These are phyloP conservation scores for Stomorhina lunata DNA, from an alignment of 2,888 invertebrate species.

Conservation along the genomic window DNA sequence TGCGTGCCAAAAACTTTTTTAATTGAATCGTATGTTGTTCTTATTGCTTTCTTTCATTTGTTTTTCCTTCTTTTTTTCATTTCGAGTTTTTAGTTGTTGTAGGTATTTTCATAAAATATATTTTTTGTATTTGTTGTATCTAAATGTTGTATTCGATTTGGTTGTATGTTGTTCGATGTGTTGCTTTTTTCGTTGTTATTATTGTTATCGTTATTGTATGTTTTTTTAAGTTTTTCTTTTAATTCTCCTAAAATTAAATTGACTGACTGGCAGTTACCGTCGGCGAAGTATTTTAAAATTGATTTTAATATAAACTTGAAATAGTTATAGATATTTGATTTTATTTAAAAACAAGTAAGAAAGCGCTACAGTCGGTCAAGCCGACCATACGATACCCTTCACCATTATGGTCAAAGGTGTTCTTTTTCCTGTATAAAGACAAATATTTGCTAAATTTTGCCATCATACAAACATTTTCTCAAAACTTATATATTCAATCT, in stretches of 20 bases:
- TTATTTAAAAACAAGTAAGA: too few species aligned
- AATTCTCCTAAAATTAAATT: conserved; percentile 18
- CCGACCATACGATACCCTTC: too few species aligned
- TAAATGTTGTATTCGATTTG: background rate
- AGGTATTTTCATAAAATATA: conserved; percentile 10
- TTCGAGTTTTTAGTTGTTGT: conserved; percentile 9
- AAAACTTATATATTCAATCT: too few species aligned
- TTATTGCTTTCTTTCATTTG: conserved; percentile 57
- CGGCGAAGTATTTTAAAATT: conserved; percentile 35
- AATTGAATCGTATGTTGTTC: conserved; percentile 75
- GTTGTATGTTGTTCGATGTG: background rate
- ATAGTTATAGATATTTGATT: too few species aligned
- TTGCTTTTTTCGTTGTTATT: conserved; percentile 8
- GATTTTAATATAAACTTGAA: background rate
- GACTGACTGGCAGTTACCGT: conserved; percentile 16
- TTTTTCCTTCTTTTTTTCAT: background rate
- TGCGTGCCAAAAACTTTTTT: conserved; percentile 79
- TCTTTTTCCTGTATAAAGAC: too few species aligned
- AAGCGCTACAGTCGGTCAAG: too few species aligned
- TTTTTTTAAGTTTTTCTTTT: background rate
- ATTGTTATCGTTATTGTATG: conserved; percentile 20
- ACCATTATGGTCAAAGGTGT: too few species aligned
- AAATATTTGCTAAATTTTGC: too few species aligned
- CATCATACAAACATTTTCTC: too few species aligned
- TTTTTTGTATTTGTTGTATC: background rate